Conservation (phyloP, 1,140 invertebrate genomes). For the Eubasilissa regina region DNA sequence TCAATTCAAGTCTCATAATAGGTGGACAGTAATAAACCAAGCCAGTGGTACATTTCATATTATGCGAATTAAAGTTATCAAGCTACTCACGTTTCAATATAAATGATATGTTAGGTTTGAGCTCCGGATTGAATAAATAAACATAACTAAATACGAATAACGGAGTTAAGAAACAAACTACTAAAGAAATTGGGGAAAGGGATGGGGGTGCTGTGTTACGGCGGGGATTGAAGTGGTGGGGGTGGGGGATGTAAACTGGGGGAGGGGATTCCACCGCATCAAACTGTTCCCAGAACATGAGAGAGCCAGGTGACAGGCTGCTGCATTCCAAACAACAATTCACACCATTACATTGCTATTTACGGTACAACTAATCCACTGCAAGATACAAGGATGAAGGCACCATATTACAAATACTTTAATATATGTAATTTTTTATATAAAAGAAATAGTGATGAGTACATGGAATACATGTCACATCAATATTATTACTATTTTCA, state of each 20-base stretch:
- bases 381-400: too few relatives aligned
- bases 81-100: constrained; percentile 27
- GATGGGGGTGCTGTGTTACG: constrained; percentile 12
- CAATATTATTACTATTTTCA: too few relatives aligned
- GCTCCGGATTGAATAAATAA: constrained; percentile 34
- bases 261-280: constrained; percentile 69
- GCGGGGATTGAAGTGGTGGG: constrained; percentile 63
- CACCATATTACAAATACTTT: too few relatives aligned
- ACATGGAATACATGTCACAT: too few relatives aligned
- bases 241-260: constrained; percentile 60
- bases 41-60: not conserved
- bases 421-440: too few relatives aligned
- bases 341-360: not conserved
- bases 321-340: constrained; percentile 53
- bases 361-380: not conserved
- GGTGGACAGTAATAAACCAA: not conserved
- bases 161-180: constrained; percentile 10
- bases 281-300: constrained; percentile 68
- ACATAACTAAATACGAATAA: constrained; percentile 38
- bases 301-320: constrained; percentile 63
- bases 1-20: too few relatives aligned
- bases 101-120: constrained; percentile 32
- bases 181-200: constrained; percentile 6
- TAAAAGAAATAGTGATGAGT: too few relatives aligned
- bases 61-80: not conserved